phyloP scores from a whole-genome alignment of 2,113 vertebrate species.

The Columba janthina region DNA sequence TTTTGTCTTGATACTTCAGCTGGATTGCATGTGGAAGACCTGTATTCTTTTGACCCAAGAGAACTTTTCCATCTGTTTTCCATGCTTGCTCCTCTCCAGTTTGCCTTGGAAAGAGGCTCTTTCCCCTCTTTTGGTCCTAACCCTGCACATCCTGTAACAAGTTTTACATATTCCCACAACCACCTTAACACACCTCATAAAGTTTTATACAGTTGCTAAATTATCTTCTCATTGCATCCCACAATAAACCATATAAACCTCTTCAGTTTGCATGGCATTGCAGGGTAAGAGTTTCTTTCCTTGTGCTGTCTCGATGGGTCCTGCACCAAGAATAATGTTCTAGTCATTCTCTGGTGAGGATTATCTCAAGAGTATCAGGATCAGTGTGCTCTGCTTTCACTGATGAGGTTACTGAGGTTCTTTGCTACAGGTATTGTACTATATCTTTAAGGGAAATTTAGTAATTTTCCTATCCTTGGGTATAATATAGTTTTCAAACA shows the following conservation, averaged over 20 bases:
- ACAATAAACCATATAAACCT: not conserved
- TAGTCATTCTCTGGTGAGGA: fast-evolving
- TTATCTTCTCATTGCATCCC: not conserved
- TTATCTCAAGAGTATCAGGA: not conserved
- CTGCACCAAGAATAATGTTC: not conserved
- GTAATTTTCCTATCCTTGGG: not conserved
- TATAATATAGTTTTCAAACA: not conserved
- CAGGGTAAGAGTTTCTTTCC: not conserved
- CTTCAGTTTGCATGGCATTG: fast-evolving
- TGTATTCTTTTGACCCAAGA: not conserved
- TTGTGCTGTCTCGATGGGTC: not conserved
- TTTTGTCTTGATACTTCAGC: not conserved
- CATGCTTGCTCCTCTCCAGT: not conserved
- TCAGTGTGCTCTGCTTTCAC: not conserved
- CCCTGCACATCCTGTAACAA: not conserved
- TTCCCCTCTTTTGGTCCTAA: not conserved
- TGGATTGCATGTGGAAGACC: not conserved
- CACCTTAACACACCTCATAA: not conserved
- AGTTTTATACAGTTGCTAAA: not conserved
- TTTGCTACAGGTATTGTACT: not conserved
- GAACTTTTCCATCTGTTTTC: not conserved
- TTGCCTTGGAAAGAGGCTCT: not conserved
- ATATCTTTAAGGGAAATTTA: not conserved
- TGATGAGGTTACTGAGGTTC: not conserved
- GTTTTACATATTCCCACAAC: not conserved